Base-by-base conservation (phyloP, 2,888 invertebrate species). In the Empis stercorea region DNA sequence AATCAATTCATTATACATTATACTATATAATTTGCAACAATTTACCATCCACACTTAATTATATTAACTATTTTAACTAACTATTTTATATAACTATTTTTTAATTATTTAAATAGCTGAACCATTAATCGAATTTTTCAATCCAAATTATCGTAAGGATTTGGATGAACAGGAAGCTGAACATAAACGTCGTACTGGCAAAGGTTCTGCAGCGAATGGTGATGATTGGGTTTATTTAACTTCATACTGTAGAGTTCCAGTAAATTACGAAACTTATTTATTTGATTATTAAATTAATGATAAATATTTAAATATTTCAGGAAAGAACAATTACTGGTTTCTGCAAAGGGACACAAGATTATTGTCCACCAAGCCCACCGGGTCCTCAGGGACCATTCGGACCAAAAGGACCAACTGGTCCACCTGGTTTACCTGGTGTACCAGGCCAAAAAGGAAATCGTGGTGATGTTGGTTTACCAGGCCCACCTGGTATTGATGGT, bases 201-300 rank as follows among this genome's bases (percentile, higher is more conserved):
- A 80, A 55, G 80, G 81, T 0, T 77, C 80, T 0, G 79, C 80
- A 1, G 80, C 81, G 2, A 84, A 81, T 0, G 84, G 81, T 2
- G 84, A 85, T 56, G 80, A 82, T 20, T 87, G 87, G 87, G 81
- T 89, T 54, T 89, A 88, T 84, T 68, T 91, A 54, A 87, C 88
- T 47, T 84, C 87, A 52, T 87, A 87, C 59, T 87, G 88, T 32
- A 78, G 88, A 56, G 87, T 91, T 56, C 87, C 89, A 61, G 87
- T 87, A 66, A 74, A 76, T 71, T 34, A 44, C 40, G 44, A 45
- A 30, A 10, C 2, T n/a, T n/a, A n/a, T n/a, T n/a, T n/a, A n/a
- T n/a, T n/a, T n/a, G n/a, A 15, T 20, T 20, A 5, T 27, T 27
- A 9, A 27, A 27, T 27, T 27, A 27, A 27, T 27, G 2, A 27